These are phyloP conservation scores for Eupithecia inturbata DNA, from an alignment of 2,888 invertebrate genomes.

Conservation along the genomic window DNA sequence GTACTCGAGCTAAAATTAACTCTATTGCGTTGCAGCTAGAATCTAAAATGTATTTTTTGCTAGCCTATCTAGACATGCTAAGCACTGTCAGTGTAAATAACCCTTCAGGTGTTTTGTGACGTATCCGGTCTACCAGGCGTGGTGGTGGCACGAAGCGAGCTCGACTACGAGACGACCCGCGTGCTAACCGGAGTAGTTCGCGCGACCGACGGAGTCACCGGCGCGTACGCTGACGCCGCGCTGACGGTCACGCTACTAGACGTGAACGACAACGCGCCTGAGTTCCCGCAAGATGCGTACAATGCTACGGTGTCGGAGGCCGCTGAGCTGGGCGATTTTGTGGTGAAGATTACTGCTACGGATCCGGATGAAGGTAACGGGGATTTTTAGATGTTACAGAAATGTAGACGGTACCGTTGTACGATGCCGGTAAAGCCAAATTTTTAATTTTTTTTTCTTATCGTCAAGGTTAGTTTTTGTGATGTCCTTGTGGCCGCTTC, in stretches of 20 bases:
- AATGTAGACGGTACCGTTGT: neutral
- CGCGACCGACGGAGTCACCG: slow-evolving; percentile 96
- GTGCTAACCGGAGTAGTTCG: slow-evolving; percentile 91
- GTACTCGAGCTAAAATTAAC: neutral
- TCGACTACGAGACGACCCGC: slow-evolving; percentile 93
- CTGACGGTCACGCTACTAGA: slow-evolving; percentile 92
- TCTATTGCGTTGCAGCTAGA: neutral
- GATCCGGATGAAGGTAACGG: slow-evolving; percentile 85
- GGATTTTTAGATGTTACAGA: neutral
- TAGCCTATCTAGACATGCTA: neutral
- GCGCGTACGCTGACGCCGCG: slow-evolving; percentile 93
- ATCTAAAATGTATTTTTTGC: neutral
- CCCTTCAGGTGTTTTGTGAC: slow-evolving; percentile 2
- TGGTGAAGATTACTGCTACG: slow-evolving; percentile 78
- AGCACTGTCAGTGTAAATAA: neutral
- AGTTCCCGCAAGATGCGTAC: slow-evolving; percentile 90
- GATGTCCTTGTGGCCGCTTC: too few species aligned
- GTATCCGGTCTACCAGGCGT: slow-evolving; percentile 86
- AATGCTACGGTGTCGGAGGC: slow-evolving; percentile 93
- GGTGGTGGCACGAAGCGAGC: slow-evolving; percentile 92
- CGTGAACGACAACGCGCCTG: slow-evolving; percentile 96
- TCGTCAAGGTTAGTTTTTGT: too few species aligned
- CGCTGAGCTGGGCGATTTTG: slow-evolving; percentile 86
- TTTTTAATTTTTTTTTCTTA: too few species aligned
- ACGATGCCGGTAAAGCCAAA: neutral